Evolutionary conservation across 2,113 vertebrate species (phyloP).

Genomic region (Pelobates fuscus): DNA sequence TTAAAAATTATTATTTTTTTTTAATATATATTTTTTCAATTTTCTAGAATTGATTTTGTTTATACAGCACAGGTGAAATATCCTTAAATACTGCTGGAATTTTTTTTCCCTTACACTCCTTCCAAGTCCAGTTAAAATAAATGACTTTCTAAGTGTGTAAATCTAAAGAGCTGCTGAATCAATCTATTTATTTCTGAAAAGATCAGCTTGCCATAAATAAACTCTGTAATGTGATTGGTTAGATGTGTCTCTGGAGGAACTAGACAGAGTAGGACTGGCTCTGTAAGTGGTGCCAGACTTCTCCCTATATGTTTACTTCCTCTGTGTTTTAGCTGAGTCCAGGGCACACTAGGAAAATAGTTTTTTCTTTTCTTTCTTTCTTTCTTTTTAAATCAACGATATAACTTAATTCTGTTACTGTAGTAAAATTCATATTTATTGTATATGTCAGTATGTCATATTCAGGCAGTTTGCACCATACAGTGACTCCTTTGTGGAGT

Average conservation of each 20-base stretch:
- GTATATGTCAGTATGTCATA: slow-evolving; percentile 72
- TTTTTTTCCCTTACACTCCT: not conserved
- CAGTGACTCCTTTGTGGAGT: slow-evolving; percentile 62
- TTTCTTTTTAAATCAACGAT: slow-evolving; percentile 66
- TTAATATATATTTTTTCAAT: too few relatives aligned
- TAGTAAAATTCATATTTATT: slow-evolving; percentile 66
- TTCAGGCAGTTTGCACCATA: slow-evolving; percentile 56
- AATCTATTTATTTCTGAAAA: slow-evolving; percentile 65
- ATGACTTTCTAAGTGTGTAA: slow-evolving; percentile 42
- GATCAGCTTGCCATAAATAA: slow-evolving; percentile 60
- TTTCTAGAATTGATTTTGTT: not conserved
- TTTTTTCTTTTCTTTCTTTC: too few relatives aligned
- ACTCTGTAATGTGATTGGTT: slow-evolving; percentile 63
- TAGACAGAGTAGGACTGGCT: slow-evolving; percentile 58
- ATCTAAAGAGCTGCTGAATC: slow-evolving; percentile 63
- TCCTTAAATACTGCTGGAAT: not conserved
- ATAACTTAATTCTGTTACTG: slow-evolving; percentile 64
- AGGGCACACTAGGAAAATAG: slow-evolving; percentile 54
- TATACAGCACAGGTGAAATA: not conserved
- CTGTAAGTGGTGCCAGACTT: slow-evolving; percentile 68
- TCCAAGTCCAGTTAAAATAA: slow-evolving; percentile 44
- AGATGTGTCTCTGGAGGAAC: slow-evolving; percentile 52
- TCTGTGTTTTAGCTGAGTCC: slow-evolving; percentile 61
- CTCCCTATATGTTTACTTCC: slow-evolving; percentile 67
- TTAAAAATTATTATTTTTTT: too few relatives aligned